Percentiles rank a stretch among this genome's conserved stretches.
Conservation (phyloP, 2,113 vertebrate species). For the Mustela lutreola region DNA sequence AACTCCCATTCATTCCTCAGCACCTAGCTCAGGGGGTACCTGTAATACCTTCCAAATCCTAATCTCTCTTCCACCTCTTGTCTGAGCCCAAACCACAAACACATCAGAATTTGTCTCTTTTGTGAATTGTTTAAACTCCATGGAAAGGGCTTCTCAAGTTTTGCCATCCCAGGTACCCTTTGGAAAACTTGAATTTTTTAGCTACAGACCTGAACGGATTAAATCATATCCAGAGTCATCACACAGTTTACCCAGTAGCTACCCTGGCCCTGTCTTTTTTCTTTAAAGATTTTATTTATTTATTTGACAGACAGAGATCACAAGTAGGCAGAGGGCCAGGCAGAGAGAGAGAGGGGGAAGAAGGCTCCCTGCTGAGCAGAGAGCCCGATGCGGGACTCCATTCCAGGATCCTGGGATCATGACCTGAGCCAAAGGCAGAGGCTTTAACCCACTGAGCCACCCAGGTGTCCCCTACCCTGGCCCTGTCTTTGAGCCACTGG, state of each 20-base stretch:
- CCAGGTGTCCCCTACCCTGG: no score
- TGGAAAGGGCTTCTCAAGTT: neutral
- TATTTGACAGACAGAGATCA: no score
- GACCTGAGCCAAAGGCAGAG: no score
- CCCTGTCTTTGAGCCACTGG: neutral
- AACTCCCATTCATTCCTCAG: neutral
- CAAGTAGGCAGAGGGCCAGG: no score
- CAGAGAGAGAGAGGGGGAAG: no score
- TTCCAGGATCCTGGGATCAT: no score
- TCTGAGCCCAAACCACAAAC: neutral
- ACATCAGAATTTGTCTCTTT: neutral
- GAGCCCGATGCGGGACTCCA: rapidly evolving
- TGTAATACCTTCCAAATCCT: neutral
- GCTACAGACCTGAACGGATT: neutral
- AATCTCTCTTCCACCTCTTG: neutral
- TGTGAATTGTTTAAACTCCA: neutral
- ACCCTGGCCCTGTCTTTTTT: no score
- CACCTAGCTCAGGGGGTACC: neutral
- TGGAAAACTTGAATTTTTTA: neutral
- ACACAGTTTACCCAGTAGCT: rapidly evolving
- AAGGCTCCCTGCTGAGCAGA: no score
- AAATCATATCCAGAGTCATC: neutral
- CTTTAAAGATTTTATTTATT: no score
- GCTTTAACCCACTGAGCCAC: no score
- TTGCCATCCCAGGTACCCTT: neutral